Conservation (phyloP, 2,797 vertebrate species). For the Sylvilagus floridanus region DNA sequence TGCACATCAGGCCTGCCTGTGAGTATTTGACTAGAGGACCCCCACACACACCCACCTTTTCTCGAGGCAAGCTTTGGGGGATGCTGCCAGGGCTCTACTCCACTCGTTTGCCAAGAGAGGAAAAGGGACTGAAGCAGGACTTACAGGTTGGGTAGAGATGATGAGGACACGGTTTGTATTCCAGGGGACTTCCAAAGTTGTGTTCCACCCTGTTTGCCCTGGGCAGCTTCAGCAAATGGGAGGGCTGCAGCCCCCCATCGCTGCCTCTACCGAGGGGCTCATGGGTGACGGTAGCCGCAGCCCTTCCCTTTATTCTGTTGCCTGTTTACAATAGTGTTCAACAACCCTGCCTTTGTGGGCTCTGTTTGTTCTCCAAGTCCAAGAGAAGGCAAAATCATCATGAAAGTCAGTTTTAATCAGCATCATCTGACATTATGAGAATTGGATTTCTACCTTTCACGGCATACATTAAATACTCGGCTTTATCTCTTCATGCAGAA, state of each 20-base stretch:
- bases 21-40: background rate
- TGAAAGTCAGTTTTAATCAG: conserved; percentile 87
- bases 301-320: conserved; percentile 51
- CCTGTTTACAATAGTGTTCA: conserved; percentile 81
- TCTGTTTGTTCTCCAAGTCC: conserved; percentile 81
- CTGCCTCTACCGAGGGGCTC: conserved; percentile 16
- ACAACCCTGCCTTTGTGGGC: conserved; percentile 79
- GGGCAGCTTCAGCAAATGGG: background rate
- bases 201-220: rapidly evolving
- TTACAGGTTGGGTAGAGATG: background rate
- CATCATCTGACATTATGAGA: conserved; percentile 85
- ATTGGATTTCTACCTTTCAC: conserved; percentile 86
- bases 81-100: background rate
- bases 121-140: background rate
- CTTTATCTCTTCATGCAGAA: conserved; percentile 90
- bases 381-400: conserved; percentile 79
- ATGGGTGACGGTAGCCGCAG: conserved; percentile 52
- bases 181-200: background rate
- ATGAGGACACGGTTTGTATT: background rate
- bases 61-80: background rate
- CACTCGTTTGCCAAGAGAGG: background rate
- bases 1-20: background rate
- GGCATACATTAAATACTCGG: conserved; percentile 82
- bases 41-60: background rate
- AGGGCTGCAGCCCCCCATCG: background rate